Conservation (phyloP, 1,140 invertebrate genomes). For the Drosophila ananassae region DNA sequence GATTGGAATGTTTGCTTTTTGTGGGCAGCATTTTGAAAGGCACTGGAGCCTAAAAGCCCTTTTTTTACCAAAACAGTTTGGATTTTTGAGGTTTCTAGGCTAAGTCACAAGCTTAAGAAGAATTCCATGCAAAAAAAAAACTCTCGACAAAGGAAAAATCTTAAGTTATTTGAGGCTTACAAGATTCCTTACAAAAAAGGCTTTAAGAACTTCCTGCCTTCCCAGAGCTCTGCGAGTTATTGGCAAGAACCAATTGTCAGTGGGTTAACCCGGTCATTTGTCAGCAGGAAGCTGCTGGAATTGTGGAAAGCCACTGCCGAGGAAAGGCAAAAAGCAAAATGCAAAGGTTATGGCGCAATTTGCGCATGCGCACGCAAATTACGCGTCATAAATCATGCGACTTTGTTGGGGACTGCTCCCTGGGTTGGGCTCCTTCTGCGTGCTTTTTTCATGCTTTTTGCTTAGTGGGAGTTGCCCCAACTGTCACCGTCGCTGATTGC, state of each 20-base stretch:
- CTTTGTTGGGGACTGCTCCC: constrained; percentile 22
- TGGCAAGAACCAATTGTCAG: constrained; percentile 20
- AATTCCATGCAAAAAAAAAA: not conserved
- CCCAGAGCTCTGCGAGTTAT: not conserved
- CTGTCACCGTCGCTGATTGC: constrained; percentile 71
- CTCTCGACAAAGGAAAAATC: too few species aligned
- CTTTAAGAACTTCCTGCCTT: not conserved
- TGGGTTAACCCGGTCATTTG: constrained; percentile 61
- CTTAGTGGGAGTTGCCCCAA: constrained; percentile 66
- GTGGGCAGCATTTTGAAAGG: not conserved
- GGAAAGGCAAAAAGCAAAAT: constrained; percentile 1
- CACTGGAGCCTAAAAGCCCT: not conserved
- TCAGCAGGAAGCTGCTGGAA: constrained; percentile 69
- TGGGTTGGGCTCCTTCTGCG: constrained; percentile 30
- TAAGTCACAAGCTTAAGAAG: not conserved
- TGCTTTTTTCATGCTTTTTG: not conserved
- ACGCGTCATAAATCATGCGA: constrained; percentile 79
- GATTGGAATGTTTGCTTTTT: not conserved
- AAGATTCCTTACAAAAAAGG: not conserved
- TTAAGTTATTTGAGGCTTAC: not conserved
- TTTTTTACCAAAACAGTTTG: not conserved
- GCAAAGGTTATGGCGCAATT: constrained; percentile 73
- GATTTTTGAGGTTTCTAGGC: not conserved
- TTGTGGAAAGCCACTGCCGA: constrained; percentile 6
- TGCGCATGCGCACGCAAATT: constrained; percentile 80